Conservation (phyloP, 2,888 invertebrate genomes). For the Scaptodrosophila latifasciaeformis region DNA sequence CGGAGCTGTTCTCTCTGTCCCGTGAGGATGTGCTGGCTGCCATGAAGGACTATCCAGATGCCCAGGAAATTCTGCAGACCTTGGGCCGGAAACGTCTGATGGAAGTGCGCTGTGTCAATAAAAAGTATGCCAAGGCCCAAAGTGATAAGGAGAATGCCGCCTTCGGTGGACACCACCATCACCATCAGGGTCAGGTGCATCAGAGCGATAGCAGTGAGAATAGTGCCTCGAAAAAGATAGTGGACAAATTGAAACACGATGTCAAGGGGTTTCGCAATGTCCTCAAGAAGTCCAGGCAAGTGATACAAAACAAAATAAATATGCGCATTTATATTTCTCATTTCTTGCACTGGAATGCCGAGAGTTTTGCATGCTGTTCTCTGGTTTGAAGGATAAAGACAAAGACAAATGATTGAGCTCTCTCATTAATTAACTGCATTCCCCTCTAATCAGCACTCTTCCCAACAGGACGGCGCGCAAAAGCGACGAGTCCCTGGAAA, state of each 20-base stretch:
- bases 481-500: conserved; percentile 81
- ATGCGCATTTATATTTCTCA: no score
- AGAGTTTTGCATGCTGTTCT: no score
- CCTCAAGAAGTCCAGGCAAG: conserved; percentile 77
- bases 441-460: no score
- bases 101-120: conserved; percentile 84
- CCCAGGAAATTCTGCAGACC: conserved; percentile 93
- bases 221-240: conserved; percentile 84
- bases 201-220: conserved; percentile 75
- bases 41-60: conserved; percentile 98
- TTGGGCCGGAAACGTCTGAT: conserved; percentile 89
- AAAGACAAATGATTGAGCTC: background rate
- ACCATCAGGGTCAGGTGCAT: conserved; percentile 58
- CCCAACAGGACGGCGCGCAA: conserved; percentile 54
- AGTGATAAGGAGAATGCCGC: conserved; percentile 69
- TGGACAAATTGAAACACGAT: conserved; percentile 88
- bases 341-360: no score
- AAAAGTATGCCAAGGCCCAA: conserved; percentile 73
- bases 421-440: no score
- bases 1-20: conserved; percentile 94
- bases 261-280: conserved; percentile 83
- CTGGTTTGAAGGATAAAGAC: no score
- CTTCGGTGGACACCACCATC: conserved; percentile 49
- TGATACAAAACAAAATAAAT: no score
- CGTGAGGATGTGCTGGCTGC: conserved; percentile 95